phyloP scores from a whole-genome alignment of 2,797 vertebrate genomes.

The Alfaro cultratus region DNA sequence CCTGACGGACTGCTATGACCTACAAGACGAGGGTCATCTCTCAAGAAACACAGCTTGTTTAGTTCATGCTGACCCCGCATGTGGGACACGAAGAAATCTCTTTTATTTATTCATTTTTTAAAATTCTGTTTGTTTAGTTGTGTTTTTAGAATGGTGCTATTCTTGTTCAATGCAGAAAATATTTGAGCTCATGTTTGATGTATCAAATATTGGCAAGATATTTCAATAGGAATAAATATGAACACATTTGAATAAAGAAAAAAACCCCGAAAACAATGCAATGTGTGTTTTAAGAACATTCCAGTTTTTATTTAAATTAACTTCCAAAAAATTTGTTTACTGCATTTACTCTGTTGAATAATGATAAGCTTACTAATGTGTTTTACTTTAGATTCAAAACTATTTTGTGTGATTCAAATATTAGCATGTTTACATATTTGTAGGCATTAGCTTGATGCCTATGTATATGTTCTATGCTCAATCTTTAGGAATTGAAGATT shows the following conservation, averaged over 20 bases:
- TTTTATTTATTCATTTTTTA: background rate
- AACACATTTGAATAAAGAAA: background rate
- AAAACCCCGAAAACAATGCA: background rate
- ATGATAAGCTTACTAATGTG: too few species aligned
- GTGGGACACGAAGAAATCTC: background rate
- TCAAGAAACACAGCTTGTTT: background rate
- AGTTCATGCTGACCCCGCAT: constrained; percentile 1
- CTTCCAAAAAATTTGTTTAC: background rate
- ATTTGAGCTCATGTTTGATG: background rate
- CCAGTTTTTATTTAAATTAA: background rate
- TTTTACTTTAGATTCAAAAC: background rate
- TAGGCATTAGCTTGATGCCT: background rate
- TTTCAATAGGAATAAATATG: background rate
- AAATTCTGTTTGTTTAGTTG: background rate
- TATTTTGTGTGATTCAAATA: background rate
- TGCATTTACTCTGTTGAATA: background rate
- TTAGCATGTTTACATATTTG: background rate
- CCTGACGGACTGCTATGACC: background rate
- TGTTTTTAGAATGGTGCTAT: background rate
- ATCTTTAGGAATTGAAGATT: background rate
- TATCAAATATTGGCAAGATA: background rate
- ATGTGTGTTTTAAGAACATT: background rate
- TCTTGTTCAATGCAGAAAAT: background rate
- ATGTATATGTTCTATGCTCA: background rate
- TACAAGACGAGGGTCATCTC: constrained; percentile 5